Conservation (phyloP, 2,113 vertebrate genomes). For the Gymnorhina tibicen region DNA sequence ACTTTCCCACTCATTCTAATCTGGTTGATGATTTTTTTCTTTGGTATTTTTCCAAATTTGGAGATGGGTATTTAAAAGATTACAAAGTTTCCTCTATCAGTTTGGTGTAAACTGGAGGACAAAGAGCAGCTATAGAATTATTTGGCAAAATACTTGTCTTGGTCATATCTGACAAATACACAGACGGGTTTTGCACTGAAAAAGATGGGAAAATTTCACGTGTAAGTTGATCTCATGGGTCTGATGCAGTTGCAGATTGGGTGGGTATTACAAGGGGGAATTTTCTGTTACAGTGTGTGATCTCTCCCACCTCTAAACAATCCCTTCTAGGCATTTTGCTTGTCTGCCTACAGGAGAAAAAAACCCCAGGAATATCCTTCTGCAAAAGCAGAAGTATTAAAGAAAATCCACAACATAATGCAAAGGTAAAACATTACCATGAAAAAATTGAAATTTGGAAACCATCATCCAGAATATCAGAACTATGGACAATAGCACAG, state of each 20-base stretch:
- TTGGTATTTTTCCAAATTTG: not conserved
- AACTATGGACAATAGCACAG: not conserved
- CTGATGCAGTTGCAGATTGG: not conserved
- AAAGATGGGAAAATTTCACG: not conserved
- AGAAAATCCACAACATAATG: not conserved
- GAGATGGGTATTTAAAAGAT: not conserved
- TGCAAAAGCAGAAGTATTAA: not conserved
- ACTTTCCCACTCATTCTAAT: not conserved
- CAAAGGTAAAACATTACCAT: not conserved
- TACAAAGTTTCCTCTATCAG: not conserved
- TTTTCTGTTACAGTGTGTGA: not conserved
- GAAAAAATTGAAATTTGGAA: not conserved
- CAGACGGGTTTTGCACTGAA: not conserved
- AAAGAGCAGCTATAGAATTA: not conserved
- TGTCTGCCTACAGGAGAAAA: not conserved
- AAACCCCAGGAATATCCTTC: rapidly evolving
- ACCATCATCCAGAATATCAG: not conserved
- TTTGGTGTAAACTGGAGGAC: not conserved
- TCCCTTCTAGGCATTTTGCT: not conserved
- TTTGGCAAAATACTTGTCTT: not conserved
- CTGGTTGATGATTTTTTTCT: not conserved
- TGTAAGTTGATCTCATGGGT: not conserved
- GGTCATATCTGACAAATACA: not conserved
- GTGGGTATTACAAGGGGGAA: not conserved
- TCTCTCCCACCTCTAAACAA: not conserved